Conservation (phyloP, 2,797 vertebrate species). For the Harpagifer antarcticus region DNA sequence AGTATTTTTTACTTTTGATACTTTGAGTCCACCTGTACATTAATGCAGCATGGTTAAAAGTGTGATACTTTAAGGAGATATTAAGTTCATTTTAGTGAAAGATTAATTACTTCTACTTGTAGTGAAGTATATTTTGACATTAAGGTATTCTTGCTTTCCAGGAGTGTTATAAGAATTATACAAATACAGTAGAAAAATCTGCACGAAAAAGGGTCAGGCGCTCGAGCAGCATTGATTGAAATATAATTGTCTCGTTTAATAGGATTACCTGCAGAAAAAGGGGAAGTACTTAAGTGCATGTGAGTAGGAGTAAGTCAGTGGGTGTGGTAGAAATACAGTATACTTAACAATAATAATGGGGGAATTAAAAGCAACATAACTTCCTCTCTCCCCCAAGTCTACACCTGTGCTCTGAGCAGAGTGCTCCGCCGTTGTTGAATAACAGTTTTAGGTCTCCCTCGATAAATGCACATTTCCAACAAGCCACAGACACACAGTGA, state of each 20-base stretch:
- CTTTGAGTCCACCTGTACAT: neutral
- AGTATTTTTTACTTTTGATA: neutral
- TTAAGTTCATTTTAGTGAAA: too few relatives aligned
- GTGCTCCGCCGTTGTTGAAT: neutral
- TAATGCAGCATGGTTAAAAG: neutral
- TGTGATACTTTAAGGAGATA: neutral
- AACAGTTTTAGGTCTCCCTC: conserved; percentile 30
- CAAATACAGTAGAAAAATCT: neutral
- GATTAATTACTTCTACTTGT: neutral
- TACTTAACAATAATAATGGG: conserved; percentile 12
- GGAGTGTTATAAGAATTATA: neutral
- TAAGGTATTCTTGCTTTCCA: neutral
- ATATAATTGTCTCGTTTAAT: conserved; percentile 2
- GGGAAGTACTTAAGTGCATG: neutral
- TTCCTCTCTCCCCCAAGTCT: neutral
- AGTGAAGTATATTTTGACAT: neutral
- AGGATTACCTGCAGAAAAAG: neutral
- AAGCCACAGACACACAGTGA: conserved; percentile 13
- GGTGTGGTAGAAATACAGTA: neutral
- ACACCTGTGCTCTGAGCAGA: conserved; percentile 5
- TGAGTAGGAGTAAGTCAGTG: neutral
- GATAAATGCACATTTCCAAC: conserved; percentile 20
- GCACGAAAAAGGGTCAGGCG: neutral
- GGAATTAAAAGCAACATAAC: conserved; percentile 1
- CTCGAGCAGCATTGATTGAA: conserved; percentile 4